Base-by-base conservation (phyloP, 2,113 vertebrate species). In the Morone saxatilis region DNA sequence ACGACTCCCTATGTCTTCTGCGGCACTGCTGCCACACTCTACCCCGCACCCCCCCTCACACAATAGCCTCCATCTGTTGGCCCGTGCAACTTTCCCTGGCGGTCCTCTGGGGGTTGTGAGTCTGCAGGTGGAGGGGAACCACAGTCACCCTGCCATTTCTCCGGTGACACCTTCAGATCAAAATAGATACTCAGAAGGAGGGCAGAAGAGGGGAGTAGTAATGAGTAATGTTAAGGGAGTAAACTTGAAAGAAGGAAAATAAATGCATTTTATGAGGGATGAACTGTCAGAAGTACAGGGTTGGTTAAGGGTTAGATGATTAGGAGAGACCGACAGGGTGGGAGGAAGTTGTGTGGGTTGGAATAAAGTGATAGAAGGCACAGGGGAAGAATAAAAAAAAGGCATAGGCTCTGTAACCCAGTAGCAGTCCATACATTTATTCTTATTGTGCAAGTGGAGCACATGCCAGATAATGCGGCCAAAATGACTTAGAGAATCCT, bases 31-130 rank as follows among this genome's bases (percentile, higher is more conserved):
- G 72, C 71, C 80, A 40, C 63, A 59, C 78, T 62, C 82, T 36
- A 5, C 80, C 71, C 50, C 20, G 3, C 76, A 50, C 83, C 78
- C 85, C 57, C 80, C 81, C 71, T 70, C 67, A 78, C 81, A 95
- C 94, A 96, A 95, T 92, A 87, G 91, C 51, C 86, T 93, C 95
- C 95, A 95, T 96, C 95, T 96, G 95, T 94, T 93, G 83, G 79
- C 60, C 80, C 65, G 84, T 82, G 88, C 85, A 90, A 90, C 93
- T 94, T 94, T 95, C 93, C 86, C 91, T 87, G 80, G 79, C 63
- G 62, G 57, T 86, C 81, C 83, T 88, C 54, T 53, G 76, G 89
- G 90, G 80, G 63, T 71, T 83, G 76, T 43, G 76, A 83, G 82
- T 88, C 61, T 89, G 89, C 85, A 93, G 88, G 87, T 88, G 89